Base-by-base conservation (phyloP, 1,140 invertebrate genomes). In the Drosophila obscura region DNA sequence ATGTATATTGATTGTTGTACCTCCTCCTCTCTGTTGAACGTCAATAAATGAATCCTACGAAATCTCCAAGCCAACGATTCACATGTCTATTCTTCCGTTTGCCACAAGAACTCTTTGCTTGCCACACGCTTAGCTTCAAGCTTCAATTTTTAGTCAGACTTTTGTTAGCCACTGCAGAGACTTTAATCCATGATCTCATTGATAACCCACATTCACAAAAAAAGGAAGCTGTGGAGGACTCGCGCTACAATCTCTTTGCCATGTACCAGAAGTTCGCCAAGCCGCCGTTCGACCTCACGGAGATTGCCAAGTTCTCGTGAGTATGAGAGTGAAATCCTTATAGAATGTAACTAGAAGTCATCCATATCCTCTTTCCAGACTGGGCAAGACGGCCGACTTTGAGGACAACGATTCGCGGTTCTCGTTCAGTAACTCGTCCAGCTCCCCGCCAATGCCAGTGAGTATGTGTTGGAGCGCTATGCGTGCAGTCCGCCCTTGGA, bases 341-440 rank as follows among this genome's bases (percentile, higher is more conserved):
- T 7, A 22, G 2, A 52, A 1, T 15, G 2, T 8, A 39, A 51
- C 2, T 28, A 31, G 3, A 22, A 13, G 0, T 52, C 0, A 11
- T 39, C 35, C 11, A 19, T n/a, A 28, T 16, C 0, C 1, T 35
- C 1, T 35, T 50, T 26, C 0, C n/a, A 91, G 90, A 0, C 50
- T 91, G 55, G 64, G 66, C 44, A 90, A 91, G 41, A 46, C 85
- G 11, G 69, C 82, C 1, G 90, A 91, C 43, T 92, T 77, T 53
- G 91, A 92, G 72, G 90, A 91, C 53, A 90, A 91, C 16, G 95
- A 96, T 88, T 96, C 95, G 24, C 93, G 95, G 61, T 95, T 94
- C 80, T 95, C 95, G 0, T 96, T 95, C 75, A 96, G 95, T 83
- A 96, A 95, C 88, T 94, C 35, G 4, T 39, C 94, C 41, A 95